A percentile compares a stretch with the other conserved stretches of the same genome.
phyloP scores from a whole-genome alignment of 2,113 vertebrate species.

The Tichodroma muraria region DNA sequence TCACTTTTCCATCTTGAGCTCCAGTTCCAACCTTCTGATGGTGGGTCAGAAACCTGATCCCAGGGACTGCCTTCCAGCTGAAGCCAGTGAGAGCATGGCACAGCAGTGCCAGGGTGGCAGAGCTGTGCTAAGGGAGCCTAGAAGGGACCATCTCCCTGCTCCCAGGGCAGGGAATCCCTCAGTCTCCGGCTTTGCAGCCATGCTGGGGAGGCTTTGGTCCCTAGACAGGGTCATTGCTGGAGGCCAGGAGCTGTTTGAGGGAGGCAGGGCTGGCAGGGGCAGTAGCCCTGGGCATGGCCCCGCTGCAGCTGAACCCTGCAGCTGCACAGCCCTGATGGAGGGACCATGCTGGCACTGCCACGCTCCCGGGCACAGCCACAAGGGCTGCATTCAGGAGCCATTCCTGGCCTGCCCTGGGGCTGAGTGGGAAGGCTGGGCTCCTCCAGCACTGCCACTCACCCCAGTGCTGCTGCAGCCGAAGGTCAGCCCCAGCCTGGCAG shows the following conservation, averaged over 20 bases:
- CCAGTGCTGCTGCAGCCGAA: accelerated
- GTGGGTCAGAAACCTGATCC: background rate
- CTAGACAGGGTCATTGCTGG: accelerated
- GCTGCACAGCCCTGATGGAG: background rate
- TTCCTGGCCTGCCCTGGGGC: background rate
- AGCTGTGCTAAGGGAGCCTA: background rate
- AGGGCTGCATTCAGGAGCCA: background rate
- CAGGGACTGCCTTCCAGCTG: background rate
- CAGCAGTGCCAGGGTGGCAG: background rate
- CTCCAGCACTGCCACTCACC: background rate
- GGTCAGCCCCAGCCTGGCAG: background rate
- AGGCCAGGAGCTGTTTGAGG: accelerated
- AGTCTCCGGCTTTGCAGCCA: background rate
- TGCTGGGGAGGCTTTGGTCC: background rate
- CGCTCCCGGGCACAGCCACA: background rate
- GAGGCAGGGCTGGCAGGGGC: background rate
- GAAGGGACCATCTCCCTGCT: background rate
- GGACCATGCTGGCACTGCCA: background rate
- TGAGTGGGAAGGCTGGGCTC: background rate
- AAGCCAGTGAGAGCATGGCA: background rate
- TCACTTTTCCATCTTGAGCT: background rate
- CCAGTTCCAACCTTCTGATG: background rate
- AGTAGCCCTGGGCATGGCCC: accelerated
- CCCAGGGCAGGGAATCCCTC: background rate
- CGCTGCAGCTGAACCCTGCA: background rate